A percentile compares a stretch with the other conserved stretches of the same genome.
Conservation (phyloP, 2,888 invertebrate species). For the Neoitamus cyanurus region DNA sequence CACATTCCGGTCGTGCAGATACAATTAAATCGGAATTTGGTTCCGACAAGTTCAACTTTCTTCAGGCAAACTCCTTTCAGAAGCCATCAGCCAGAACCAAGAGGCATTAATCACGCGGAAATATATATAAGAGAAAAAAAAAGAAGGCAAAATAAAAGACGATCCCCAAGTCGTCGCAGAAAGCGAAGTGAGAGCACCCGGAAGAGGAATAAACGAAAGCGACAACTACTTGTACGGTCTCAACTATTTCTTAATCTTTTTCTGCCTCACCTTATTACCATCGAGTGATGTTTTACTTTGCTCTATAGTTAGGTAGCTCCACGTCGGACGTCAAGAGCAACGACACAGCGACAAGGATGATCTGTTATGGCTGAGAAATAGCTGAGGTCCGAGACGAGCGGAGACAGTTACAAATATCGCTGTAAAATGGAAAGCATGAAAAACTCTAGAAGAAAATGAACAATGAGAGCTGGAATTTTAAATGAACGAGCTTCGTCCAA, state of each 20-base stretch:
- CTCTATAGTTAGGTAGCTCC: conserved; percentile 20
- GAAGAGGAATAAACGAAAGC: conserved; percentile 29
- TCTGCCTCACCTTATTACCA: conserved; percentile 28
- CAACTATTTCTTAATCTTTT: conserved; percentile 39
- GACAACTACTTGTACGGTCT: conserved; percentile 27
- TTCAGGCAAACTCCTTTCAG: conserved; percentile 17
- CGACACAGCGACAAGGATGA: conserved; percentile 32
- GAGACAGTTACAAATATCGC: conserved; percentile 27
- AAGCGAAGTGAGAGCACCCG: conserved; percentile 38
- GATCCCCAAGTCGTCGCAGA: background rate
- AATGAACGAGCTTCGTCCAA: conserved; percentile 50
- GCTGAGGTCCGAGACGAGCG: background rate
- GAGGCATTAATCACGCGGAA: conserved; percentile 28
- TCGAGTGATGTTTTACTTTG: conserved; percentile 42
- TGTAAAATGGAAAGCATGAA: conserved; percentile 30
- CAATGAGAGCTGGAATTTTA: conserved; percentile 46
- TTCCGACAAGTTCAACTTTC: conserved; percentile 28
- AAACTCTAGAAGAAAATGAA: conserved; percentile 16
- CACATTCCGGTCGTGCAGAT: conserved; percentile 19
- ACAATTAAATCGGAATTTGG: conserved; percentile 30
- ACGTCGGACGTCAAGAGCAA: conserved; percentile 28
- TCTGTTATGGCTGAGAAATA: conserved; percentile 29
- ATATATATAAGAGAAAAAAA: background rate
- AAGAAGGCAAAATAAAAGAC: background rate
- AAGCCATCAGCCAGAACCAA: conserved; percentile 29